Base-by-base conservation (phyloP, 2,797 vertebrate species). In the Oryzias dopingdopingensis region DNA sequence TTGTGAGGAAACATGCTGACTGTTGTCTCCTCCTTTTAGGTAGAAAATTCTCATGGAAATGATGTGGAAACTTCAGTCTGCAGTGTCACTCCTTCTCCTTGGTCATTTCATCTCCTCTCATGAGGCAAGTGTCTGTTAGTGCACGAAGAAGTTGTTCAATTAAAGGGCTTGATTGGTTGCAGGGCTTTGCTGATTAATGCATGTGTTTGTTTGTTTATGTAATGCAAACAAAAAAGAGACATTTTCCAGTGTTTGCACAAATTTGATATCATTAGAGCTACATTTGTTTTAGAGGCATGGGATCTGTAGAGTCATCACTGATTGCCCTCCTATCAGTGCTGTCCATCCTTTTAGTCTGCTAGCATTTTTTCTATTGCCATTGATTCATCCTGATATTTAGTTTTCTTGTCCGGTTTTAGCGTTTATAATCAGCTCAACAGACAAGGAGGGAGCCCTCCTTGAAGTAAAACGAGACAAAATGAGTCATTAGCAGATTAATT, bases 11-110 rank as follows among this genome's bases (percentile, higher is more conserved):
- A 44, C 24, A 18, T 29, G 12, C 44, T 57, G 40, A 42, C 29
- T 50, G 8, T 16, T 45, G 14, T 59, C 4, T 56, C 56, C 4
- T 61, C 1, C 12, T 58, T 62, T 63, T 65, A 86, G 70, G 62
- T 76, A 29, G 55, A 69, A 57, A n/a, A 48, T 56, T 14, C 23
- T 54, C 64, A 64, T 5, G 23, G 41, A 76, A 62, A 90, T 89
- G 88, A 58, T 81, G 51, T 42, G 71, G 78, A 74, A 69, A 51
- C 74, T 71, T 72, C 72, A 59, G 1, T 67, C 74, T 60, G 63
- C 67, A 65, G 6, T 82, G 65, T 70, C 84, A 12, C 59, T 86
- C 20, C 41, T 83, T n/a, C 55, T 90, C 2, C 64, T 70, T 0
- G 49, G 77, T 41, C 80, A 84, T 22, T 37, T 85, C 59, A 67